These are phyloP conservation scores for Latheticus oryzae DNA, from an alignment of 2,888 invertebrate species.

Conservation along the genomic window DNA sequence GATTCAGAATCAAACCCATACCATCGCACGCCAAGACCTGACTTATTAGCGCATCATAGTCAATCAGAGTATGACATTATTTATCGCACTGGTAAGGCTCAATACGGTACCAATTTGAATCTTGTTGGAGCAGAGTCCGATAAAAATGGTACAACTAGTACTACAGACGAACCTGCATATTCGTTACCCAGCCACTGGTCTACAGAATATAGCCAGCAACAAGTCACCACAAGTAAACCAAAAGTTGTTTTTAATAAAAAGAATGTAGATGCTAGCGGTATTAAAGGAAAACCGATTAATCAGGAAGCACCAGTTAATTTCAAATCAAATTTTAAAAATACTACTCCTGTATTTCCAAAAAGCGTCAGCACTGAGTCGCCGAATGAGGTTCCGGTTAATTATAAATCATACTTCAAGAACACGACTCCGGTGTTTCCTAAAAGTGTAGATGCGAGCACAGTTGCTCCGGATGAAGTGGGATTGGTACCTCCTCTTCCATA, in stretches of 20 bases:
- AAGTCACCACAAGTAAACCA: conserved; percentile 36
- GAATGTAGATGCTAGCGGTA: conserved; percentile 7
- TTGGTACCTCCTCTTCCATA: conserved; percentile 36
- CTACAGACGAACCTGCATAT: conserved; percentile 66
- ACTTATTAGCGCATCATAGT: conserved; percentile 71
- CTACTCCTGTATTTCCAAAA: conserved; percentile 38
- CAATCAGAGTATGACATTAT: conserved; percentile 57
- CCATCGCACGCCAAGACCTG: conserved; percentile 76
- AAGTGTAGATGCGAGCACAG: conserved; percentile 33
- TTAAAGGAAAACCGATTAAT: conserved; percentile 16
- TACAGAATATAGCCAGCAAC: conserved; percentile 60
- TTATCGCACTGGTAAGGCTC: conserved; percentile 50
- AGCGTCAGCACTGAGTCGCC: conserved; percentile 16
- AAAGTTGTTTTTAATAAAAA: conserved; percentile 11
- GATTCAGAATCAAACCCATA: conserved; percentile 73
- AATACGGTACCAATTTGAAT: conserved; percentile 53
- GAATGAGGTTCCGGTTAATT: conserved; percentile 50
- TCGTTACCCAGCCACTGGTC: conserved; percentile 71
- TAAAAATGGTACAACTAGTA: conserved; percentile 64
- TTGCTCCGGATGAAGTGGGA: conserved; percentile 23
- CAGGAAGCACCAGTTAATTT: conserved; percentile 37
- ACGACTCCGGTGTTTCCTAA: conserved; percentile 53
- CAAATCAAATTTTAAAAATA: conserved; percentile 37
- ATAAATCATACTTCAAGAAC: conserved; percentile 48
- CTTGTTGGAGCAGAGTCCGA: conserved; percentile 67